Evolutionary conservation across 2,113 vertebrate species (phyloP), one percentile per base, ranked within the genome.

Genomic region (Xyliphius kryptos): DNA sequence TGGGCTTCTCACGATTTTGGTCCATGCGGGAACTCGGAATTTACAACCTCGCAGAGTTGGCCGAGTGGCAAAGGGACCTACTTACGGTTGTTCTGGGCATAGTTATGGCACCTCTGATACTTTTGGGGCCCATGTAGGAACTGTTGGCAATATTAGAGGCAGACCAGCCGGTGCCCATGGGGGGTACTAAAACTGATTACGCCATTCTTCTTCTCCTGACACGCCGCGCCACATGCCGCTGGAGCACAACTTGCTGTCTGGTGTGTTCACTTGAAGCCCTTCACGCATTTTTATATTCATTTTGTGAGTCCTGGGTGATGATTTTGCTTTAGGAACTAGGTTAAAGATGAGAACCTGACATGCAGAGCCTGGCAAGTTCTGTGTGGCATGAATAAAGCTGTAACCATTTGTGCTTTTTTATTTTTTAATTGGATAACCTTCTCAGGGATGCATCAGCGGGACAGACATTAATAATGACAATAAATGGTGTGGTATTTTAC

Each of bases 121-220:
- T 40, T 79, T 14, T 52, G 69, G n/a, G 59, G 66, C 68, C 66
- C 75, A 62, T 76, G 77, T 66, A 76, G 77, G 75, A 86, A 70
- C 79, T 78, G 72, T 82, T 84, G 81, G 76, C 79, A 83, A 79
- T 86, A 83, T 87, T 87, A 83, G 74, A 84, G 75, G 79, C 83
- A 61, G 69, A 19, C 56, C 63, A 58, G 32, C 9, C 49, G 66
- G 17, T 40, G 55, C 59, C 64, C 74, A 48, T 9, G 20, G 70
- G 65, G 74, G 66, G 67, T 61, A 74, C 77, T 82, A 83, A 78
- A 88, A 82, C 77, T 82, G 82, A 90, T 88, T 80, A 85, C 83
- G 76, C 84, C 79, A 81, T 87, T 87, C 88, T 87, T 85, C 80
- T 86, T 87, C 69, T 56, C 72, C 76, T 89, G 86, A 87, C 85